Percentiles rank a stretch among this genome's conserved stretches.
Conservation (phyloP, 2,888 invertebrate genomes). For the Julus scanicus region DNA sequence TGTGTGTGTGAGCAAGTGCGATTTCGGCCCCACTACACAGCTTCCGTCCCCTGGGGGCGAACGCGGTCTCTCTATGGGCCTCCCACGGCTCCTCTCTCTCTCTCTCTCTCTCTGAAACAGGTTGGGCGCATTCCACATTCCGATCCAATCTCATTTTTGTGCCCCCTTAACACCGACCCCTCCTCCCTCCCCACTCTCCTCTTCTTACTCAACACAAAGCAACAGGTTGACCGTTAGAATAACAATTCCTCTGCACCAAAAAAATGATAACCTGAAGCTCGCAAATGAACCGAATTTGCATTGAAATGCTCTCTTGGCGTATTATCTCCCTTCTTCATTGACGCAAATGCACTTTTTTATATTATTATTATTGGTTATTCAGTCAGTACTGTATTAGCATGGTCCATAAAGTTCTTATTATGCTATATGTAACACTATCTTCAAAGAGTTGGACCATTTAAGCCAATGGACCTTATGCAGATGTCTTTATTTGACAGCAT, state of each 20-base stretch:
- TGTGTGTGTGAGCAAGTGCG: slow-evolving; percentile 46
- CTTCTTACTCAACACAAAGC: slow-evolving; percentile 17
- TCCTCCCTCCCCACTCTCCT: neutral
- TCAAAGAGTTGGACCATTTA: too few species aligned
- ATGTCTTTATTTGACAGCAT: too few species aligned
- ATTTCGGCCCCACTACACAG: slow-evolving; percentile 48
- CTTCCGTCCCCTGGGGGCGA: slow-evolving; percentile 50
- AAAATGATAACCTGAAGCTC: neutral
- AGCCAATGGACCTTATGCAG: too few species aligned
- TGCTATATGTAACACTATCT: too few species aligned
- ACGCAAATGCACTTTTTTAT: too few species aligned
- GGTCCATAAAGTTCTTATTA: too few species aligned
- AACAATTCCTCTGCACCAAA: neutral
- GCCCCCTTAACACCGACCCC: neutral
- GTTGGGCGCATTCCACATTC: slow-evolving; percentile 30
- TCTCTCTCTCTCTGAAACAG: neutral
- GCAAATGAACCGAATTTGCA: neutral
- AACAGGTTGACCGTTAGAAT: slow-evolving; percentile 39
- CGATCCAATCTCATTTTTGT: slow-evolving; percentile 11
- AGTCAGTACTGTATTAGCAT: too few species aligned
- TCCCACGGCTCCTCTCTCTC: slow-evolving; percentile 30
- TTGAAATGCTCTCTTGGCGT: neutral
- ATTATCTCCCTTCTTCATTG: neutral
- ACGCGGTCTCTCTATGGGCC: slow-evolving; percentile 35
- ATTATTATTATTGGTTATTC: too few species aligned